phyloP scores from a whole-genome alignment of 1,140 invertebrate species.

The Platorchestia sp. region DNA sequence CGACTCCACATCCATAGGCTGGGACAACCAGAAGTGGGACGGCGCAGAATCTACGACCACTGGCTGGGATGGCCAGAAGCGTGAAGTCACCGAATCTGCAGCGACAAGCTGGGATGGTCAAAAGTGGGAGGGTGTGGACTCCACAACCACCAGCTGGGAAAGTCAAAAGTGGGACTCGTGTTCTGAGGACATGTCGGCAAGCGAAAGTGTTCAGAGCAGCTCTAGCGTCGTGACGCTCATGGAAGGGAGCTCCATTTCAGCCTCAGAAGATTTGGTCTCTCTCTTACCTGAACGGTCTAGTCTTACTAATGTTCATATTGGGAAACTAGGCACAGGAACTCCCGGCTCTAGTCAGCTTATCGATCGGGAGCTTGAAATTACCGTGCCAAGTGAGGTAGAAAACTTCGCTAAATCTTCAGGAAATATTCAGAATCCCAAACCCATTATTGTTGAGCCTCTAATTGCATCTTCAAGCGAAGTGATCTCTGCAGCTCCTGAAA shows the following conservation, averaged over 20 bases:
- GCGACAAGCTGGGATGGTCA: too few relatives aligned
- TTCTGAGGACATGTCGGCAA: constrained; percentile 15
- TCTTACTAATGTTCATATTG: neutral
- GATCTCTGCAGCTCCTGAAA: neutral
- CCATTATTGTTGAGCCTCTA: neutral
- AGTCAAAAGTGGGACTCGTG: constrained; percentile 41
- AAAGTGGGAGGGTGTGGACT: neutral
- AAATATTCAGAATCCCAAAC: neutral
- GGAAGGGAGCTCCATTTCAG: neutral
- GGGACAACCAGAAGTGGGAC: neutral
- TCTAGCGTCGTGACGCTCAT: constrained; percentile 33
- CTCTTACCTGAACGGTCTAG: neutral
- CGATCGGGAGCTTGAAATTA: neutral
- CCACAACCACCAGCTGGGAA: neutral
- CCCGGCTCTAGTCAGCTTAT: neutral
- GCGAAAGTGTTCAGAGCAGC: constrained; percentile 16
- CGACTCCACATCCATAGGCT: neutral
- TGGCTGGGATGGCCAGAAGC: constrained; percentile 10
- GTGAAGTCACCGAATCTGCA: too few relatives aligned
- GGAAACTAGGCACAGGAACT: neutral
- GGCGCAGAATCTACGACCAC: neutral
- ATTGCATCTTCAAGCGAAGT: neutral
- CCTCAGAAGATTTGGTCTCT: neutral
- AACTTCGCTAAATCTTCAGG: neutral
- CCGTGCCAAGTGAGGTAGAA: neutral